Evolutionary conservation across 2,888 invertebrate species (phyloP).

Genomic region (Ecliptopera silaceata): DNA sequence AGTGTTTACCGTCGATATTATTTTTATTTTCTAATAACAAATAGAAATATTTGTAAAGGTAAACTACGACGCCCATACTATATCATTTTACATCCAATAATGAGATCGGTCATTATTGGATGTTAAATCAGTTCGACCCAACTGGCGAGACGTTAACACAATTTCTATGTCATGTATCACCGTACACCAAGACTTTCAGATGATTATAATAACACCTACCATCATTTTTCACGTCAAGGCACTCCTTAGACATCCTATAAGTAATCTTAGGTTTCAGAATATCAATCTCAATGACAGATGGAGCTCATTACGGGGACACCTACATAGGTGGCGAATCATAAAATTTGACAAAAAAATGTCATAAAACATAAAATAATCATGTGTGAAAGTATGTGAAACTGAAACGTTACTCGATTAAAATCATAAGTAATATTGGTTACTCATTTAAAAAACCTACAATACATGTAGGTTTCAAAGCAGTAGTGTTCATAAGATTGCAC

Average conservation of each 20-base stretch:
- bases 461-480: too few relatives aligned
- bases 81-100: slow-evolving; percentile 7
- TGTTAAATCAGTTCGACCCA: too few relatives aligned
- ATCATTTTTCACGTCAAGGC: slow-evolving; percentile 1
- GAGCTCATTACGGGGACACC: background rate
- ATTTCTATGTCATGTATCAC: slow-evolving; percentile 3
- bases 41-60: too few relatives aligned
- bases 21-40: too few relatives aligned
- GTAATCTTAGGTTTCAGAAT: slow-evolving; percentile 2
- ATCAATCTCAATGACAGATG: background rate
- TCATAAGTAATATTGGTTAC: too few relatives aligned
- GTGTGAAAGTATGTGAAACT: too few relatives aligned
- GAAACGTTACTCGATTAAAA: too few relatives aligned
- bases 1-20: too few relatives aligned
- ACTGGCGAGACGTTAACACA: slow-evolving; percentile 1
- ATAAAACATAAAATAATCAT: too few relatives aligned
- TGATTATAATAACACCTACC: slow-evolving; percentile 3
- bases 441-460: too few relatives aligned
- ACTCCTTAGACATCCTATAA: slow-evolving; percentile 1
- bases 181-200: slow-evolving; percentile 1
- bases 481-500: too few relatives aligned
- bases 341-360: too few relatives aligned
- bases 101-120: background rate
- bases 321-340: background rate
- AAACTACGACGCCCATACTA: background rate